Base-by-base conservation (phyloP, 1,140 invertebrate genomes). In the Sesamia nonagrioides region DNA sequence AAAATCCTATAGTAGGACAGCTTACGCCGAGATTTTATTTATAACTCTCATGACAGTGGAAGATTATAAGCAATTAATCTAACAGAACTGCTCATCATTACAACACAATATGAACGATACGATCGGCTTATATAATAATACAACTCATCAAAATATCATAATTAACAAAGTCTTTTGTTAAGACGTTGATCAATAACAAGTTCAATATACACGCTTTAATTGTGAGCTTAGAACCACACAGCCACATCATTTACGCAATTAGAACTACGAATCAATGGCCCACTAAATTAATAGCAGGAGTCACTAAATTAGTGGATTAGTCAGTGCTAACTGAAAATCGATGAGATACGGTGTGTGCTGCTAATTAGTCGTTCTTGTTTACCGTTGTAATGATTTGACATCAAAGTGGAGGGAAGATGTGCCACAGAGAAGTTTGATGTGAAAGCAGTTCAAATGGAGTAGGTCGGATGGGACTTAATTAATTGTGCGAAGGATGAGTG, bases 291-390 rank as follows among this genome's bases (percentile, higher is more conserved):
- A 84, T 86, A 80, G 78, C 75, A 88, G 84, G 77, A 86, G 84
- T 87, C 79, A 84, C 83, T 83, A 84, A 86, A 89, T 88, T 88
- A 88, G 85, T 82, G 81, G 84, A 88, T 90, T 89, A 90, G 81
- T 60, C 72, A 73, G 75, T 82, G 80, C 81, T 84, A 86, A 87
- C 85, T 63, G 80, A 86, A 86, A 86, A 86, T 85, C 80, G 81
- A 84, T 83, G 82, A 84, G 83, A 90, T 89, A 84, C 84, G 87
- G 84, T 90, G 86, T 83, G 78, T 84, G 83, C 82, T 84, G 77
- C 89, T 91, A 93, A 92, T 93, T 92, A 92, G 84, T 80, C 77
- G 18, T 56, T 72, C 75, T 84, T 91, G 88, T 91, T 89, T 89
- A 89, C 81, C 88, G 88, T 88, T 86, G 73, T 84, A 86, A 85